phyloP scores from a whole-genome alignment of 2,113 vertebrate species.

The Rattus norvegicus region DNA sequence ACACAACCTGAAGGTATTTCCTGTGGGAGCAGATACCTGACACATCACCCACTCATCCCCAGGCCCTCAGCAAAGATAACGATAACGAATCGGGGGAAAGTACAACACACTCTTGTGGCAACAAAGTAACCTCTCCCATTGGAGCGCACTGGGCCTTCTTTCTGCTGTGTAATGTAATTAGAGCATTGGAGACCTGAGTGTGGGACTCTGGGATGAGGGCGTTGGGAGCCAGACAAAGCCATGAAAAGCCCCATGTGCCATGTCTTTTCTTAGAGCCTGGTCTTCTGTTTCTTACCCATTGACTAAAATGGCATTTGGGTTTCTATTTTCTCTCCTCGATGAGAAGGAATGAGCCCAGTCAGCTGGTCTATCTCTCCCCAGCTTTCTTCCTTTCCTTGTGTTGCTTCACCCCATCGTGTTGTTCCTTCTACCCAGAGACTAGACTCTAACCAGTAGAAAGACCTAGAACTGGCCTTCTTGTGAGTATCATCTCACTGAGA shows the following conservation, averaged over 20 bases:
- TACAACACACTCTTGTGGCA: background rate
- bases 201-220: background rate
- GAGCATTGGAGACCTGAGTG: background rate
- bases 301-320: background rate
- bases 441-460: background rate
- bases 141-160: background rate
- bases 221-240: background rate
- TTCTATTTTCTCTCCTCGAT: constrained; percentile 6
- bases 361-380: background rate
- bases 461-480: background rate
- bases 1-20: background rate
- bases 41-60: background rate
- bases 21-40: constrained; percentile 1
- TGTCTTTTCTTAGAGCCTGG: background rate
- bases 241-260: background rate
- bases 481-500: background rate
- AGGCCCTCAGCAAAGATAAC: background rate
- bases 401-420: background rate
- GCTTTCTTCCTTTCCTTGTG: background rate
- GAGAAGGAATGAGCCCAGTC: background rate
- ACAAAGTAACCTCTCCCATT: background rate
- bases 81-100: background rate
- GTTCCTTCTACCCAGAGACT: background rate
- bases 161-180: background rate
- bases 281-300: background rate